Percentiles rank a stretch among this genome's conserved stretches.
phyloP scores from a whole-genome alignment of 2,113 vertebrate genomes.

The Malurus elegans region DNA sequence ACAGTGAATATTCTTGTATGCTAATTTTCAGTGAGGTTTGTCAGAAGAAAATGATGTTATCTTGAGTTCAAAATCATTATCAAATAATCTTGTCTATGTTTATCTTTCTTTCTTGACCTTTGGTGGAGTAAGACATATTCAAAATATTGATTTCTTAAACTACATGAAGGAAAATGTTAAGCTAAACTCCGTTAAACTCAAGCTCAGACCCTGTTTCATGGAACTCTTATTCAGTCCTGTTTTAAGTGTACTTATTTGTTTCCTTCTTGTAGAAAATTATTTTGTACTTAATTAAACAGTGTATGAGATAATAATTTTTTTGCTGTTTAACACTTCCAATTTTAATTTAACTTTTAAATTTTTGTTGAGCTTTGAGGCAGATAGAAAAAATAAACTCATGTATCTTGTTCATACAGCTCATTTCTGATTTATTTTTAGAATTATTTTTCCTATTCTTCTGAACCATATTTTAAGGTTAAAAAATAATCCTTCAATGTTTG shows the following conservation, averaged over 20 bases:
- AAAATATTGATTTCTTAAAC: background rate
- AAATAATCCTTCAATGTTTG: rapidly evolving
- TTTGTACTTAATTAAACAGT: background rate
- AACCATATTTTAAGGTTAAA: background rate
- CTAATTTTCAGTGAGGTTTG: background rate
- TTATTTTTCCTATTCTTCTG: background rate
- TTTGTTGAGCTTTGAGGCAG: background rate
- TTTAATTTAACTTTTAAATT: background rate
- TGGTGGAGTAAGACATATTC: background rate
- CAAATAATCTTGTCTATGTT: background rate
- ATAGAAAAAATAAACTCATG: background rate
- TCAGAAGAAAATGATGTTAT: background rate
- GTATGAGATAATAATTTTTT: background rate
- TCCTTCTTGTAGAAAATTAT: background rate
- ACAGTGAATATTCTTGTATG: background rate
- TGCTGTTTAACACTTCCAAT: background rate
- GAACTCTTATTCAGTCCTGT: background rate
- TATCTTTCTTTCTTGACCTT: background rate
- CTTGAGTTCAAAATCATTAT: background rate
- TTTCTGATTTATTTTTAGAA: background rate
- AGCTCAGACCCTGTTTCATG: background rate
- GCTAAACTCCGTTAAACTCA: background rate
- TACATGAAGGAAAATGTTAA: background rate
- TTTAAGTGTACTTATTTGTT: background rate
- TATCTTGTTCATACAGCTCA: background rate